Evolutionary conservation across 1,140 invertebrate species (phyloP), one percentile per base, ranked within the genome.

Genomic region (Pygmarrhopalites habei): DNA sequence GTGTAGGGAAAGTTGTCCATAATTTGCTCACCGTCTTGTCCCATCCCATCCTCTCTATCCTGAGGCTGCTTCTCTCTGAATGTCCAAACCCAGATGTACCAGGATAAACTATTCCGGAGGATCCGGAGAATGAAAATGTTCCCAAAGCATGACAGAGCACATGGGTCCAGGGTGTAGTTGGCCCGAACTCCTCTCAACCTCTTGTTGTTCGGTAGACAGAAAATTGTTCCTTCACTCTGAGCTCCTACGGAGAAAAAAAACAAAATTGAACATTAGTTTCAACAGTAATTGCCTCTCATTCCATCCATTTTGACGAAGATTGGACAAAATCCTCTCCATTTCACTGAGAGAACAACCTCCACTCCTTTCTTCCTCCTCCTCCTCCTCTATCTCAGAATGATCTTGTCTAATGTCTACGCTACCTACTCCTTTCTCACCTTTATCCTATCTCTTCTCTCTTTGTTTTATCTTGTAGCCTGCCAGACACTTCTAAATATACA

Each of bases 31-130:
- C 19, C 53, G 4, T 56, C 14, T 19, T 41, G 29, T 10, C 15
- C 25, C 4, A 17, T 23, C 2, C 5, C 14, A 4, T 26, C 25
- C 5, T 56, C 53, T 56, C 44, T 5, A 7, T 47, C 7, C 19
- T 7, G 44, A 19, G 44, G 4, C n/a, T 47, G 44, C 7, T 35
- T 35, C 15, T 14, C 2, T 41, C 21, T 56, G 35, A 32, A 39
- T 35, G 29, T 39, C 53, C 53, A 56, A 7, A 56, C 53, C 53
- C 53, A 56, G 15, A 56, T n/a, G 53, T 56, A 56, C 53, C 53
- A 56, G 3, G 53, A 56, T 12, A 32, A n/a, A 10, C 12, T 5
- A 41, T 56, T 28, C 4, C 53, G 29, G 19, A 56, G 53, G 7
- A 56, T 19, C 29, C 53, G 53, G 5, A 56, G 35, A 35, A 56